Evolutionary conservation across 2,888 invertebrate genomes (phyloP).

Genomic region (Nasonia oneida): DNA sequence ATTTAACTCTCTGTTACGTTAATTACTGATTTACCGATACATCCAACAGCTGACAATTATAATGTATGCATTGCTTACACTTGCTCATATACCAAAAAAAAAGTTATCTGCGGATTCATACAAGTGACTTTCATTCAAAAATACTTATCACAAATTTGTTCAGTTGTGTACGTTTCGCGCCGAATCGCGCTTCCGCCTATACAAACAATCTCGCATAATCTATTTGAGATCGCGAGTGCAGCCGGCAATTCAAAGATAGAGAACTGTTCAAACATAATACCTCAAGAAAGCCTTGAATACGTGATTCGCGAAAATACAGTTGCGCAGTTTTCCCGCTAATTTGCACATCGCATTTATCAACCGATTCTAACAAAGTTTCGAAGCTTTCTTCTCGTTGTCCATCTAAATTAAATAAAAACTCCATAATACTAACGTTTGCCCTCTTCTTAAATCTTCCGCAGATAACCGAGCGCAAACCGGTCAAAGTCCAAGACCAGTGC

Average conservation of each 20-base stretch:
- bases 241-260: neutral
- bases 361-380: neutral
- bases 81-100: no score
- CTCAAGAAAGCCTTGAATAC: neutral
- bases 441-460: constrained; percentile 52
- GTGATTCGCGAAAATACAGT: no score
- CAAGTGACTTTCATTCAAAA: no score
- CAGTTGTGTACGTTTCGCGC: no score
- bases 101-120: no score
- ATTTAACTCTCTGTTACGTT: no score
- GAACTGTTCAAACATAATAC: neutral
- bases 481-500: constrained; percentile 83
- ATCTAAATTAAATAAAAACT: neutral
- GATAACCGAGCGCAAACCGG: constrained; percentile 78
- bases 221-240: neutral
- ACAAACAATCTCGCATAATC: neutral
- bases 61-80: no score
- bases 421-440: neutral
- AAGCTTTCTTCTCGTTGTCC: neutral
- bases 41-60: no score
- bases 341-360: neutral
- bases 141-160: no score
- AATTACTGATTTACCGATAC: no score
- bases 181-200: neutral
- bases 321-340: neutral